Percentiles rank a stretch among this genome's conserved stretches.
phyloP scores from a whole-genome alignment of 2,888 invertebrate genomes.

The Xanthia icteritia region DNA sequence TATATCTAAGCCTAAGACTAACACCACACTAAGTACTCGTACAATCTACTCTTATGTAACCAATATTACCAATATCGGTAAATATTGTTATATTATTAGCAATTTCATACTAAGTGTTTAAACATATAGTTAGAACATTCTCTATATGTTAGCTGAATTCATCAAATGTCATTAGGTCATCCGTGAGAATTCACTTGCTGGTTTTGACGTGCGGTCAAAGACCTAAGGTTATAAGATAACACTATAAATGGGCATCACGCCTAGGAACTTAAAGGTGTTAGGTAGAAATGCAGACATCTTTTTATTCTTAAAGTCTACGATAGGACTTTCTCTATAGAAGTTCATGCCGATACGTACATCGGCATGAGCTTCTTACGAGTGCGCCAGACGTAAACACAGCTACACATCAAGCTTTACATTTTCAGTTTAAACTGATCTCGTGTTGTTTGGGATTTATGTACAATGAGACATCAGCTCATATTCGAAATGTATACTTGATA shows the following conservation, averaged over 20 bases:
- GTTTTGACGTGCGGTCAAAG: constrained; percentile 39
- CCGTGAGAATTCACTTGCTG: constrained; percentile 38
- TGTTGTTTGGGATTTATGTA: too few species aligned
- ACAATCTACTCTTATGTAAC: constrained; percentile 22
- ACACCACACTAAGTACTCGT: neutral
- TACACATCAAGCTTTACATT: too few species aligned
- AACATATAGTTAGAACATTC: constrained; percentile 32
- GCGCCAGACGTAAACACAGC: too few species aligned
- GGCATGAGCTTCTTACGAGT: neutral
- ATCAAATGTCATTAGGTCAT: constrained; percentile 56
- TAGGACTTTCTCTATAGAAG: neutral
- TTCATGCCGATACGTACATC: too few species aligned
- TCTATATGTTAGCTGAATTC: constrained; percentile 22
- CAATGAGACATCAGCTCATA: too few species aligned
- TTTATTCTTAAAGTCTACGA: neutral
- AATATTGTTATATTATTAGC: constrained; percentile 36
- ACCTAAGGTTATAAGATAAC: constrained; percentile 13
- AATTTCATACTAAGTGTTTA: constrained; percentile 41
- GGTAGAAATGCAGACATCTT: neutral
- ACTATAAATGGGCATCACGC: neutral
- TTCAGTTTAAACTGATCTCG: too few species aligned
- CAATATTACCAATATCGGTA: constrained; percentile 14
- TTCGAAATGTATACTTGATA: too few species aligned
- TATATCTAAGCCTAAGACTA: neutral
- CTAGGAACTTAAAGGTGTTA: neutral